Percentiles rank a stretch among this genome's conserved stretches.
Conservation (phyloP, 2,888 invertebrate genomes). For the Sphaeridia pumilis region DNA sequence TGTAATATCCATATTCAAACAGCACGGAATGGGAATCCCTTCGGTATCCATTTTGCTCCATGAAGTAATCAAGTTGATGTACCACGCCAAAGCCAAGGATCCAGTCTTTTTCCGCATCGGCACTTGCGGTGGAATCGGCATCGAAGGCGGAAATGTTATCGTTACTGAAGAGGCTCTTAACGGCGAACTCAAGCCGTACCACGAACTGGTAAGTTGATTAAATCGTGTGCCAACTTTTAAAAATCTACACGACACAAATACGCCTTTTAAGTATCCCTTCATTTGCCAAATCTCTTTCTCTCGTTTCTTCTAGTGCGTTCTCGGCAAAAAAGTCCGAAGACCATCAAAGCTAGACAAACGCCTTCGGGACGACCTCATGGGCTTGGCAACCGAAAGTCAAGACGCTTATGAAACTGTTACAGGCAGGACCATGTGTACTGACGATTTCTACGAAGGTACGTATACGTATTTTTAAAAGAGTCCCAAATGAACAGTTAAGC, state of each 20-base stretch:
- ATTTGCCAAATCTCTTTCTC: no score
- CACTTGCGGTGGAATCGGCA: slow-evolving; percentile 86
- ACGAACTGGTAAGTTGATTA: slow-evolving; percentile 61
- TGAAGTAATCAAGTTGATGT: slow-evolving; percentile 92
- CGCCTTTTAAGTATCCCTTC: no score
- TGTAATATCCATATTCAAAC: slow-evolving; percentile 37
- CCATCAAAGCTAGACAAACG: slow-evolving; percentile 73
- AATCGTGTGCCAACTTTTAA: not conserved
- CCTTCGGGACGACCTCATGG: slow-evolving; percentile 65
- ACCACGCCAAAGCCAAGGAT: slow-evolving; percentile 74
- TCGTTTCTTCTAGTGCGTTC: slow-evolving; percentile 53
- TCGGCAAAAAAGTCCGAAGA: slow-evolving; percentile 64
- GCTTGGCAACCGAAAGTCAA: slow-evolving; percentile 50
- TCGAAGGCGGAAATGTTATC: slow-evolving; percentile 86
- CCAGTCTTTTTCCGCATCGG: slow-evolving; percentile 87
- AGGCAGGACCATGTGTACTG: slow-evolving; percentile 92
- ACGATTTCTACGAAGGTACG: slow-evolving; percentile 92
- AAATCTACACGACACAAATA: no score
- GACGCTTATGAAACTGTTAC: slow-evolving; percentile 76
- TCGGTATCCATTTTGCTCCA: slow-evolving; percentile 90
- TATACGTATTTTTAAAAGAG: no score
- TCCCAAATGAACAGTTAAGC: no score
- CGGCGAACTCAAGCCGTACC: slow-evolving; percentile 64
- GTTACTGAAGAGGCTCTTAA: slow-evolving; percentile 87
- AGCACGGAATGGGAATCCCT: slow-evolving; percentile 98